A percentile compares a stretch with the other conserved stretches of the same genome.
phyloP scores from a whole-genome alignment of 2,888 invertebrate species.

The Leptopilina myrica region DNA sequence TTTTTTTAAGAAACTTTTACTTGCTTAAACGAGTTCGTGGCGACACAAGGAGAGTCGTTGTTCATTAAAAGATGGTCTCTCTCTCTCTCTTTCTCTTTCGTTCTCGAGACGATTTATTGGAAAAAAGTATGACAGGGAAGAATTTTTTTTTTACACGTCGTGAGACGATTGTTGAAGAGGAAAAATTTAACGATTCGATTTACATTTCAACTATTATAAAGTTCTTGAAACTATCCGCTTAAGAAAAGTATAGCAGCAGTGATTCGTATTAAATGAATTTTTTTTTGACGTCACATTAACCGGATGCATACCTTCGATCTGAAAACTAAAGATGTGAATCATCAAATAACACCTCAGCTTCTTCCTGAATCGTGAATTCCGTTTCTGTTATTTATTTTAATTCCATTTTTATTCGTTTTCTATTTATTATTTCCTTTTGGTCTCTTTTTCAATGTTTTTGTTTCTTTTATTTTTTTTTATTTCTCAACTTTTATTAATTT shows the following conservation, averaged over 20 bases:
- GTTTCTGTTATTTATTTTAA: neutral
- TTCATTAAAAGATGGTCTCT: slow-evolving; percentile 14
- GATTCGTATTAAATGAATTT: slow-evolving; percentile 32
- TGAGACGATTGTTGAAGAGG: neutral
- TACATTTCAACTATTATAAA: slow-evolving; percentile 9
- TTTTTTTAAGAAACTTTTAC: slow-evolving; percentile 16
- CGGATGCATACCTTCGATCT: slow-evolving; percentile 2
- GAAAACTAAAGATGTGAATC: slow-evolving; percentile 2
- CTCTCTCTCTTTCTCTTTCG: neutral
- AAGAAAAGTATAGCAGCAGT: neutral
- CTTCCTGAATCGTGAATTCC: neutral
- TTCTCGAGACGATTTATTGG: slow-evolving; percentile 26
- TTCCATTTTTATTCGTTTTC: no score
- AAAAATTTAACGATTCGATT: slow-evolving; percentile 35
- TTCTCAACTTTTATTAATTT: no score
- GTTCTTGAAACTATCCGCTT: neutral
- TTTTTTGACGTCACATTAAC: slow-evolving; percentile 30
- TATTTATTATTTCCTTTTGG: no score
- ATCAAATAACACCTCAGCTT: neutral
- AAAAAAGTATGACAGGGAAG: slow-evolving; percentile 6
- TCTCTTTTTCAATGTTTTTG: no score
- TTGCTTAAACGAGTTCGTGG: slow-evolving; percentile 34
- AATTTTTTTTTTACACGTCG: slow-evolving; percentile 1
- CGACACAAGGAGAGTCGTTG: slow-evolving; percentile 38
- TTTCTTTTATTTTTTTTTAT: no score